phyloP scores from a whole-genome alignment of 1,140 invertebrate genomes.

The Drosophila rufa region DNA sequence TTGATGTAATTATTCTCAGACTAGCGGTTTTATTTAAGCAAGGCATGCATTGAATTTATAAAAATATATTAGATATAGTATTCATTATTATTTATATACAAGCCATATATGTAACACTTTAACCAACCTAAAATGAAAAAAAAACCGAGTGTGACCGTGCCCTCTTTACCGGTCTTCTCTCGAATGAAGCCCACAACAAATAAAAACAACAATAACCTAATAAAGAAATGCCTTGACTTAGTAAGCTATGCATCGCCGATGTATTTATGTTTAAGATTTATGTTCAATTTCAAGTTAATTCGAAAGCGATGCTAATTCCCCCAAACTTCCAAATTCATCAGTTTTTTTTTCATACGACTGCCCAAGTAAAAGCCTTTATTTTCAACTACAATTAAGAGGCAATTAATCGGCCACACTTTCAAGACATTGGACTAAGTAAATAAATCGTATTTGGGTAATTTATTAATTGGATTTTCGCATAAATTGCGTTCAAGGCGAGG shows the following conservation, averaged over 20 bases:
- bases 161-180: too few relatives aligned
- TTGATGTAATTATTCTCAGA: too few relatives aligned
- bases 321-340: background rate
- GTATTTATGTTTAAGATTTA: background rate
- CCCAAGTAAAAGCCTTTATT: constrained; percentile 27
- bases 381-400: constrained; percentile 35
- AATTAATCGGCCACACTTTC: constrained; percentile 40
- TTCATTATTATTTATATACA: too few relatives aligned
- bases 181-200: too few relatives aligned
- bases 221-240: background rate
- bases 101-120: too few relatives aligned
- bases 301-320: background rate
- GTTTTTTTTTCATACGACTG: constrained; percentile 7
- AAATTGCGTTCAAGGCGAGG: constrained; percentile 55
- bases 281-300: background rate
- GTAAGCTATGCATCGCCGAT: background rate
- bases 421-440: constrained; percentile 25
- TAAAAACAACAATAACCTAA: background rate
- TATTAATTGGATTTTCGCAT: constrained; percentile 71
- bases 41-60: too few relatives aligned
- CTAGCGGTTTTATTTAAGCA: too few relatives aligned
- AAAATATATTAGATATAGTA: too few relatives aligned
- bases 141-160: too few relatives aligned
- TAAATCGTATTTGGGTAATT: constrained; percentile 65
- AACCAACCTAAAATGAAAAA: too few relatives aligned